Evolutionary conservation across 2,888 invertebrate genomes (phyloP).

Genomic region (Leptinotarsa rubiginosa): DNA sequence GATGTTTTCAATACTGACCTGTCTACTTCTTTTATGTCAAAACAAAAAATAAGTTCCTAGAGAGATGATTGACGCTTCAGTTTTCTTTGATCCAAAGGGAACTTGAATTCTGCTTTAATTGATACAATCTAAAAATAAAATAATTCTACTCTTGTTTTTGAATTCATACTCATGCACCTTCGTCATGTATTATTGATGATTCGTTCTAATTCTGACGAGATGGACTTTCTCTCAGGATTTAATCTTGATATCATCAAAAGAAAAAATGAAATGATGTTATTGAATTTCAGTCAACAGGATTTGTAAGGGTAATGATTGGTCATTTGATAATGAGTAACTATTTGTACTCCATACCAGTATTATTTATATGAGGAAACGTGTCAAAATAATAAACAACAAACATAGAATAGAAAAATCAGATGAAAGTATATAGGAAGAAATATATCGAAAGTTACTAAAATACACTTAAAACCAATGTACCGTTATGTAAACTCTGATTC

Average conservation of each 20-base stretch:
- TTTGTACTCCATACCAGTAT: too few relatives aligned
- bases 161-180: constrained; percentile 46
- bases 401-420: too few relatives aligned
- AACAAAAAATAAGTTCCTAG: constrained; percentile 32
- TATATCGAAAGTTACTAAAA: too few relatives aligned
- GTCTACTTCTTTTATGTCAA: constrained; percentile 17
- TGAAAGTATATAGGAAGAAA: too few relatives aligned
- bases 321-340: too few relatives aligned
- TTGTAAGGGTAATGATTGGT: too few relatives aligned
- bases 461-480: too few relatives aligned
- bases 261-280: not conserved
- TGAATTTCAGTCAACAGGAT: not conserved
- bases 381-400: too few relatives aligned
- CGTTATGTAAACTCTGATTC: too few relatives aligned
- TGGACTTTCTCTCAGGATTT: constrained; percentile 22
- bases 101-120: constrained; percentile 58
- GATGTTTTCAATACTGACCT: not conserved
- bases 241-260: not conserved
- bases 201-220: constrained; percentile 40
- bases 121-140: constrained; percentile 52
- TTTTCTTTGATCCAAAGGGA: constrained; percentile 56
- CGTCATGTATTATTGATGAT: constrained; percentile 52
- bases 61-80: constrained; percentile 38
- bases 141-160: constrained; percentile 48
- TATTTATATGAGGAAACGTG: too few relatives aligned